Evolutionary conservation across 2,113 vertebrate genomes (phyloP).

Genomic region (Tursiops truncatus): DNA sequence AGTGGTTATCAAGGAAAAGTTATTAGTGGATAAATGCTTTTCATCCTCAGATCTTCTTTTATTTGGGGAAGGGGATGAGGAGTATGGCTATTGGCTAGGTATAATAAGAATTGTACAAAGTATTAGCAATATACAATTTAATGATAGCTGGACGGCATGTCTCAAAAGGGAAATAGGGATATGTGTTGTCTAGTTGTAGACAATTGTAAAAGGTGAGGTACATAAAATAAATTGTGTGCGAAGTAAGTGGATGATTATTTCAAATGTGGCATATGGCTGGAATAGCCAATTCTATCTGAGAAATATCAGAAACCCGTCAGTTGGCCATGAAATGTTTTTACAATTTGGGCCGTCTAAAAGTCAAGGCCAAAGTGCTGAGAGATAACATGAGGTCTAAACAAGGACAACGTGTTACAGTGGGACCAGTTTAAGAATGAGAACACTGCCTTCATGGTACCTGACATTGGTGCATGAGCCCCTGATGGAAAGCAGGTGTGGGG

Average conservation of each 20-base stretch:
- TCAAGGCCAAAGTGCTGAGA: not conserved
- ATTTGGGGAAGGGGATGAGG: not conserved
- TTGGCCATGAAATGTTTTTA: not conserved
- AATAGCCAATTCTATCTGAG: not conserved
- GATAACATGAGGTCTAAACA: not conserved
- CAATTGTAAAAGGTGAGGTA: not conserved
- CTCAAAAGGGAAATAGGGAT: not conserved
- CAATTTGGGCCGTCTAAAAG: not conserved
- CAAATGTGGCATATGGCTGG: not conserved
- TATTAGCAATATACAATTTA: not conserved
- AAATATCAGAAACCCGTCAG: not conserved
- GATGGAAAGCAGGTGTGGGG: not conserved
- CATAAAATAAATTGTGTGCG: not conserved
- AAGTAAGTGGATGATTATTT: not conserved
- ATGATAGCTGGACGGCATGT: not conserved
- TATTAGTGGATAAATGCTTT: not conserved
- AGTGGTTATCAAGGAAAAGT: not conserved
- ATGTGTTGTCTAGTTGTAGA: not conserved
- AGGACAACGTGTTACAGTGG: not conserved
- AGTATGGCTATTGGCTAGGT: not conserved
- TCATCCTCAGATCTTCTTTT: not conserved
- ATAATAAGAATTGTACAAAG: not conserved
- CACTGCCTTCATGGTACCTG: not conserved
- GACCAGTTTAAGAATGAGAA: not conserved
- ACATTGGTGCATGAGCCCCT: not conserved